A percentile compares a stretch with the other conserved stretches of the same genome.
phyloP scores from a whole-genome alignment of 2,797 vertebrate genomes.

The Falco naumanni region DNA sequence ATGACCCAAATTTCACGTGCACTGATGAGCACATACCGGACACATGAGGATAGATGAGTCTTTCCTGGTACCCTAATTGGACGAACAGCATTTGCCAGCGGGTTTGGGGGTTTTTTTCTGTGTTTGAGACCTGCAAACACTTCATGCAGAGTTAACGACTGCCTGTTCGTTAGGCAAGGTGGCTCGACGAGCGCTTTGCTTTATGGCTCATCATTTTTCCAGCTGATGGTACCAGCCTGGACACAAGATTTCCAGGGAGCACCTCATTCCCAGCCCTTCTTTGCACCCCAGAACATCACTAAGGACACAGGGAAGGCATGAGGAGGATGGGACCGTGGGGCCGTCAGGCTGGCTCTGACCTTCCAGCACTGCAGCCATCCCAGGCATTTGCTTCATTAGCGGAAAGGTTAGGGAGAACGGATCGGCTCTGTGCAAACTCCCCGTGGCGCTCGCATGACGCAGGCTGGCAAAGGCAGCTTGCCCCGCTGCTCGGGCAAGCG shows the following conservation, averaged over 20 bases:
- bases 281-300: not conserved
- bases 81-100: not conserved
- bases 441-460: not conserved
- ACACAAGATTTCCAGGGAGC: not conserved
- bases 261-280: not conserved
- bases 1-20: not conserved
- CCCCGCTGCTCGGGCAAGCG: accelerated
- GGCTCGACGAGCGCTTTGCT: accelerated
- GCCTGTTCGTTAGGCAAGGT: not conserved
- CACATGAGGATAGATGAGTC: slow-evolving; percentile 18
- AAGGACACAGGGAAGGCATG: not conserved
- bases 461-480: not conserved
- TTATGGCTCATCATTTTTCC: not conserved
- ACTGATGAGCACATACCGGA: not conserved
- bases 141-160: accelerated
- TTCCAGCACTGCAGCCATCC: not conserved
- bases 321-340: not conserved
- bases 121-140: not conserved
- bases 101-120: not conserved
- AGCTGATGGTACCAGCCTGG: not conserved
- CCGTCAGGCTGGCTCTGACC: not conserved
- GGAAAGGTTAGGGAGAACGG: slow-evolving; percentile 18
- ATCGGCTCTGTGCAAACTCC: not conserved
- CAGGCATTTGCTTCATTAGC: slow-evolving; percentile 20
- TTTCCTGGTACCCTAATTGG: slow-evolving; percentile 25